Conservation (phyloP, 2,797 vertebrate species). For the Trachurus trachurus region DNA sequence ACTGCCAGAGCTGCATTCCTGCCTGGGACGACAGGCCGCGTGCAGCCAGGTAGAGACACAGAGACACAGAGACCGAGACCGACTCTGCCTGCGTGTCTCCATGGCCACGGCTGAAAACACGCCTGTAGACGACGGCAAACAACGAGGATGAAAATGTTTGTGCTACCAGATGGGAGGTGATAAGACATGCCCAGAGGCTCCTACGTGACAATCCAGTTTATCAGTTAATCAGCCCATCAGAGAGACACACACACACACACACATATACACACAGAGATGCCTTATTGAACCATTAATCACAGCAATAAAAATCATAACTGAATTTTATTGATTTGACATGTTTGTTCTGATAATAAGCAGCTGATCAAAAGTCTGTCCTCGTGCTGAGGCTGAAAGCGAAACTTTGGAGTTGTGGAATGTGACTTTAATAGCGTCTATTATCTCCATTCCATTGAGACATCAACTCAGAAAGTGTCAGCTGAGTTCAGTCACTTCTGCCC, state of each 20-base stretch:
- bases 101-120: slow-evolving; percentile 2
- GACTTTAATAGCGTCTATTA: neutral
- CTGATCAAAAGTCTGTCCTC: neutral
- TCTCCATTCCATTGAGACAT: neutral
- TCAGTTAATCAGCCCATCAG: slow-evolving; percentile 12
- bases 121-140: slow-evolving; percentile 6
- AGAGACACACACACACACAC: neutral
- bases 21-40: slow-evolving; percentile 6
- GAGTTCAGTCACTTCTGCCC: neutral
- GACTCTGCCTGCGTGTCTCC: neutral
- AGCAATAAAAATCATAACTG: neutral
- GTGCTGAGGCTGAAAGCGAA: neutral
- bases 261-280: neutral
- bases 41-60: slow-evolving; percentile 14
- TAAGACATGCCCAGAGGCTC: slow-evolving; percentile 28
- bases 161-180: slow-evolving; percentile 31
- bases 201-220: slow-evolving; percentile 12
- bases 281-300: too few relatives aligned
- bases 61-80: neutral
- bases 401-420: neutral
- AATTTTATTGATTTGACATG: neutral
- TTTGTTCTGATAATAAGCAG: neutral
- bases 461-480: neutral
- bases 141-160: slow-evolving; percentile 7
- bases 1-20: slow-evolving; percentile 22